These are phyloP conservation scores for Sylvilagus floridanus DNA, from an alignment of 2,797 vertebrate species.

Conservation along the genomic window DNA sequence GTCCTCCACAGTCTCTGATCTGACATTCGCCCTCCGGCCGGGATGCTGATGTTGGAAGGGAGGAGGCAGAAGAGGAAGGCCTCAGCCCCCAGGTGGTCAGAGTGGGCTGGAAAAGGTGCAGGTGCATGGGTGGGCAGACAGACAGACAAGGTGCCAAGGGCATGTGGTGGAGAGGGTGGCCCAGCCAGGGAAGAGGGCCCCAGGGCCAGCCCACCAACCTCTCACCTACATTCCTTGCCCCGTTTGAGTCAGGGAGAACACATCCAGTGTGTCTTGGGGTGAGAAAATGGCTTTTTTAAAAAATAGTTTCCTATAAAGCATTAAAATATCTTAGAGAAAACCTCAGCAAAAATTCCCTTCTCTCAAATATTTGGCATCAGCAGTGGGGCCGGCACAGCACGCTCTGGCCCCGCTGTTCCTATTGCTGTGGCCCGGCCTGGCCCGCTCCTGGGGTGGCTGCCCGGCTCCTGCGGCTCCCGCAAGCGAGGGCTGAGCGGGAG, in stretches of 20 bases:
- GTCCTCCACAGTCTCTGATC: background rate
- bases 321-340: constrained; percentile 83
- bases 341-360: constrained; percentile 86
- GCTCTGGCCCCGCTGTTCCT: constrained; percentile 60
- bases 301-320: constrained; percentile 85
- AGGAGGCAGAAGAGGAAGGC: constrained; percentile 29
- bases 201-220: background rate
- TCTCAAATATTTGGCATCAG: constrained; percentile 72
- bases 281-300: constrained; percentile 85
- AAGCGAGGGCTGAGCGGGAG: constrained; percentile 72
- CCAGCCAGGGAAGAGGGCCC: constrained; percentile 60
- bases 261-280: constrained; percentile 76
- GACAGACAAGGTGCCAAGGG: constrained; percentile 58
- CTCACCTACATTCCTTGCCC: constrained; percentile 59
- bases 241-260: constrained; percentile 70
- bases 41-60: constrained; percentile 72
- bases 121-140: constrained; percentile 24
- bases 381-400: constrained; percentile 37
- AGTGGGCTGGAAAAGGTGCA: constrained; percentile 42
- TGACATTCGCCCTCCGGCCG: background rate
- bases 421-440: constrained; percentile 78
- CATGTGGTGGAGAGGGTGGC: constrained; percentile 34
- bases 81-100: background rate
- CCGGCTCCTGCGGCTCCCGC: constrained; percentile 4
- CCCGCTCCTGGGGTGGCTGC: constrained; percentile 69